Conservation (phyloP, 2,888 invertebrate species). For the Lycaena phlaeas region DNA sequence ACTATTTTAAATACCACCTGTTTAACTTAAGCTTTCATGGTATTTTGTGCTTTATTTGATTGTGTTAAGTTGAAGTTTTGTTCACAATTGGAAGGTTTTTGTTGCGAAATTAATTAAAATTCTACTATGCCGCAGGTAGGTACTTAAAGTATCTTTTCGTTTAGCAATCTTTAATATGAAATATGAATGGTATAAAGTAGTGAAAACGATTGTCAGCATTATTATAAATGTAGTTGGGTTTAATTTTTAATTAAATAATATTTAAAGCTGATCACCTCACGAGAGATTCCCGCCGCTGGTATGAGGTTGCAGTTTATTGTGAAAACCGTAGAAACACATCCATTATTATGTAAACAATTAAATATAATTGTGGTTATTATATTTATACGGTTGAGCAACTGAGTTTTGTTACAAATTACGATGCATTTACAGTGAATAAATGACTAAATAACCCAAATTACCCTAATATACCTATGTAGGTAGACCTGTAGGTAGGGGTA, state of each 20-base stretch:
- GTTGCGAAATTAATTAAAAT: constrained; percentile 23
- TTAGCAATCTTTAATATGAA: constrained; percentile 20
- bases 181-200: constrained; percentile 22
- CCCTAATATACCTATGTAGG: too few relatives aligned
- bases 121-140: constrained; percentile 14
- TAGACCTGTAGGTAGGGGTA: too few relatives aligned
- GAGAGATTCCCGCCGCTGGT: background rate
- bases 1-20: background rate
- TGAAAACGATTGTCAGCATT: constrained; percentile 18
- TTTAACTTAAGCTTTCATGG: constrained; percentile 7
- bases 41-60: constrained; percentile 17
- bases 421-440: too few relatives aligned
- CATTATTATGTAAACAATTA: constrained; percentile 9
- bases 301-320: background rate
- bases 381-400: constrained; percentile 13
- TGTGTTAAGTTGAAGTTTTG: constrained; percentile 12
- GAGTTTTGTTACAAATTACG: too few relatives aligned
- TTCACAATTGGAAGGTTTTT: constrained; percentile 7
- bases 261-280: background rate
- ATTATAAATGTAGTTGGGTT: constrained; percentile 18
- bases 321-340: background rate
- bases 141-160: constrained; percentile 22
- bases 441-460: too few relatives aligned
- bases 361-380: too few relatives aligned
- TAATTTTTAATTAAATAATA: background rate